These are phyloP conservation scores for Aspidapion aeneum DNA, from an alignment of 2,888 invertebrate genomes.

Conservation along the genomic window DNA sequence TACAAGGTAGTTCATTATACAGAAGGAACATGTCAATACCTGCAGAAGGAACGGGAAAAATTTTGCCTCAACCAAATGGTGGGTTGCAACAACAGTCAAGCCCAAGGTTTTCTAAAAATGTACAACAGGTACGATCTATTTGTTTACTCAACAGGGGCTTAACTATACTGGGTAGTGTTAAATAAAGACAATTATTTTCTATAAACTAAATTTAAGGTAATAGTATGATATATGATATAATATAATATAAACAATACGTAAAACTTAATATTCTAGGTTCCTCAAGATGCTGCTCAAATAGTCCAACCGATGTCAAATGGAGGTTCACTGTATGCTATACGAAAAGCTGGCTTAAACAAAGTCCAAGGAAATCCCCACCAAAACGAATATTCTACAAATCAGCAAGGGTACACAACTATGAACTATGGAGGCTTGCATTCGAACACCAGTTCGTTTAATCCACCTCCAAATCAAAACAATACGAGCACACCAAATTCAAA, in stretches of 20 bases:
- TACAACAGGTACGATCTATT: background rate
- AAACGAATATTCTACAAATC: background rate
- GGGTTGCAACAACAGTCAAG: background rate
- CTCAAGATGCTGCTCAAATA: background rate
- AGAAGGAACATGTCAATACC: background rate
- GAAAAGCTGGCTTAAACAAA: background rate
- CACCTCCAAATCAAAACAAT: slow-evolving; percentile 18
- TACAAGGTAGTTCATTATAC: background rate
- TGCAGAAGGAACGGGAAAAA: background rate
- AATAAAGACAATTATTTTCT: no score
- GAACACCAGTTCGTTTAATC: background rate
- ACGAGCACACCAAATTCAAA: no score
- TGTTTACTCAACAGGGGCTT: no score
- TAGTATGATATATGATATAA: no score
- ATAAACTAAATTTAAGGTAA: no score
- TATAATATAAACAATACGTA: no score
- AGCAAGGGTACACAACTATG: no score
- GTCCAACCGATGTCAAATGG: background rate
- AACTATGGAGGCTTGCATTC: background rate
- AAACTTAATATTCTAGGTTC: no score
- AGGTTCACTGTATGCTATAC: background rate
- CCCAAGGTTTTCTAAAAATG: background rate
- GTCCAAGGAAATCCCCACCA: background rate
- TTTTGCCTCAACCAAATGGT: background rate
- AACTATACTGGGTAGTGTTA: no score